Evolutionary conservation across 2,113 vertebrate species (phyloP).

Genomic region (Oncorhynchus masou): DNA sequence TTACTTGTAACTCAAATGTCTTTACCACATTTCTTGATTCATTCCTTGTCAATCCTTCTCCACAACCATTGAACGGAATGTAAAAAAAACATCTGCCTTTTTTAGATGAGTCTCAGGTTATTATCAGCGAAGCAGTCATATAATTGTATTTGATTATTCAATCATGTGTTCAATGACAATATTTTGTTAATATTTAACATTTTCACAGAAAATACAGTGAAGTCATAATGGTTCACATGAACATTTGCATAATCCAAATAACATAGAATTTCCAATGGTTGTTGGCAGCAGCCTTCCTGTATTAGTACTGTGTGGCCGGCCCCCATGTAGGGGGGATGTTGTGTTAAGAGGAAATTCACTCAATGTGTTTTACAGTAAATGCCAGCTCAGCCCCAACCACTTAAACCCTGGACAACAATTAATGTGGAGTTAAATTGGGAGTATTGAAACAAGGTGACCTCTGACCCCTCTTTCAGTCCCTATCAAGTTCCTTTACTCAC

Average conservation of each 20-base stretch:
- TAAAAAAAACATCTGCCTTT: too few species aligned
- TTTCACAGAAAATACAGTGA: constrained; percentile 18
- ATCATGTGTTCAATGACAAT: not conserved
- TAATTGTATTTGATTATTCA: not conserved
- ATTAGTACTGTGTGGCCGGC: not conserved
- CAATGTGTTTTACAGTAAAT: not conserved
- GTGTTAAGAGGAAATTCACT: not conserved
- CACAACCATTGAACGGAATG: too few species aligned
- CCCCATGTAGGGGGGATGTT: not conserved
- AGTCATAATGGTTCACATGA: constrained; percentile 27
- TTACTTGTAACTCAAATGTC: too few species aligned
- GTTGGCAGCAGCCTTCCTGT: not conserved
- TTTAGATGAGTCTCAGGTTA: too few species aligned
- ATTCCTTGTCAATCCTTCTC: too few species aligned
- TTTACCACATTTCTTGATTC: too few species aligned
- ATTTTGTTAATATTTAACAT: not conserved
- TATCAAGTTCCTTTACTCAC: constrained; percentile 25
- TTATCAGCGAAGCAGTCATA: not conserved
- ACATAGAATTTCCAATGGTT: not conserved
- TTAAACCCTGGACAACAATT: constrained; percentile 33
- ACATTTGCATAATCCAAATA: not conserved
- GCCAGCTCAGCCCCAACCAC: constrained; percentile 44
- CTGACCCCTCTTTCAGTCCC: constrained; percentile 20
- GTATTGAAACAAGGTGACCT: constrained; percentile 34
- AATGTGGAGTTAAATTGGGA: constrained; percentile 4